Conservation (phyloP, 2,113 vertebrate species). For the Heteronetta atricapilla region DNA sequence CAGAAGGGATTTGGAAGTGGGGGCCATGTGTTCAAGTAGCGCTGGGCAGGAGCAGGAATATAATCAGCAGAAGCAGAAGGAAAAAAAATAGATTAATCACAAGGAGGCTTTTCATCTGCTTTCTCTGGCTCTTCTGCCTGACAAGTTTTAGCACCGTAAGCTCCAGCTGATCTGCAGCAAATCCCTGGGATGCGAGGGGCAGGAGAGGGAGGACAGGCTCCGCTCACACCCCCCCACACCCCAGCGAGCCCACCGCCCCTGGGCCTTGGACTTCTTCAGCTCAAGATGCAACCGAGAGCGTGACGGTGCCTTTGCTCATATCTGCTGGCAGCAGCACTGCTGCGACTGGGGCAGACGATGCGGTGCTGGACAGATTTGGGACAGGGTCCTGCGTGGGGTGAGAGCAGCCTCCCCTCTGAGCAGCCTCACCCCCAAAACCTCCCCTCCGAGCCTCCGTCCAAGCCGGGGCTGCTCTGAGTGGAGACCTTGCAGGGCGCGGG, state of each 20-base stretch:
- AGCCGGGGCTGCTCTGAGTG: background rate
- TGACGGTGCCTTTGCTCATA: background rate
- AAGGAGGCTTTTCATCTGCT: background rate
- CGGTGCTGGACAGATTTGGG: background rate
- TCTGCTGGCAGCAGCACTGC: accelerated
- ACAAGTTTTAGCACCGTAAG: background rate
- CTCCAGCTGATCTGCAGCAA: background rate
- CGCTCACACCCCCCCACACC: accelerated
- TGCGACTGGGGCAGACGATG: background rate
- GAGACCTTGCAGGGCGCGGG: background rate
- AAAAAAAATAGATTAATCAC: background rate
- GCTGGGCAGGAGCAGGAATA: background rate
- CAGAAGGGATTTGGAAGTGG: background rate
- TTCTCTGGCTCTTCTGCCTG: background rate
- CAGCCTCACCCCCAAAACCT: background rate
- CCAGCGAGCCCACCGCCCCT: accelerated
- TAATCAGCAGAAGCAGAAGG: background rate
- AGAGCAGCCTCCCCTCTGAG: background rate
- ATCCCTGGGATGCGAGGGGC: background rate
- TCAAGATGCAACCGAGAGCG: accelerated
- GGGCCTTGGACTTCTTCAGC: background rate
- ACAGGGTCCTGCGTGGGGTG: accelerated
- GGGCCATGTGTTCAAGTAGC: background rate
- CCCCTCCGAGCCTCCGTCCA: background rate
- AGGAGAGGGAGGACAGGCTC: background rate